Percentiles rank a stretch among this genome's conserved stretches.
These are phyloP conservation scores for Trachelus stipa DNA, from an alignment of 2,888 invertebrate genomes.

Conservation along the genomic window DNA sequence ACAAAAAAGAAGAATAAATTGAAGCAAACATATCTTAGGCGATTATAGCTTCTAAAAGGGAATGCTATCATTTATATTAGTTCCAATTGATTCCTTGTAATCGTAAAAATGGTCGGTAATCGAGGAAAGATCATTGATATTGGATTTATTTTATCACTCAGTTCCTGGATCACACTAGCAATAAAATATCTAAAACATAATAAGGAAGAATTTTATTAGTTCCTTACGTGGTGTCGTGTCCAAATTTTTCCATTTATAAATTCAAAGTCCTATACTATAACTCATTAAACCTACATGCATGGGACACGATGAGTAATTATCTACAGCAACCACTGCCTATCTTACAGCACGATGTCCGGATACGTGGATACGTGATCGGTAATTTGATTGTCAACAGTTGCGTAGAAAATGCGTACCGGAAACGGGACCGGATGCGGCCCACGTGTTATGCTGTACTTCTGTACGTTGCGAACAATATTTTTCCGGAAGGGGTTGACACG, in stretches of 20 bases:
- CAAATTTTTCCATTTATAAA: neutral
- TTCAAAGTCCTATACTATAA: neutral
- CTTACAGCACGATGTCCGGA: conserved; percentile 21
- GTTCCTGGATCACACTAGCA: too few relatives aligned
- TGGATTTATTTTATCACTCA: too few relatives aligned
- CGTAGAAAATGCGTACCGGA: conserved; percentile 14
- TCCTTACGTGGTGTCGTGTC: neutral
- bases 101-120: too few relatives aligned
- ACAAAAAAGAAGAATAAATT: neutral
- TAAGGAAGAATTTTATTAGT: neutral
- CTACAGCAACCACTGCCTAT: neutral
- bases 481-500: conserved; percentile 2
- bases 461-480: neutral
- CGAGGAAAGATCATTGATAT: too few relatives aligned
- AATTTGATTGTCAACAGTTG: conserved; percentile 19
- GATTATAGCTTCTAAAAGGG: neutral
- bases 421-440: conserved; percentile 18
- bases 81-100: too few relatives aligned
- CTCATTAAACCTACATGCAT: neutral
- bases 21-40: neutral
- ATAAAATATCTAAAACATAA: too few relatives aligned
- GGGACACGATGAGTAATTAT: conserved; percentile 1
- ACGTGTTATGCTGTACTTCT: neutral
- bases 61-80: neutral
- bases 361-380: conserved; percentile 25